Conservation (phyloP, 2,797 vertebrate species). For the Anisognathus igniventris region DNA sequence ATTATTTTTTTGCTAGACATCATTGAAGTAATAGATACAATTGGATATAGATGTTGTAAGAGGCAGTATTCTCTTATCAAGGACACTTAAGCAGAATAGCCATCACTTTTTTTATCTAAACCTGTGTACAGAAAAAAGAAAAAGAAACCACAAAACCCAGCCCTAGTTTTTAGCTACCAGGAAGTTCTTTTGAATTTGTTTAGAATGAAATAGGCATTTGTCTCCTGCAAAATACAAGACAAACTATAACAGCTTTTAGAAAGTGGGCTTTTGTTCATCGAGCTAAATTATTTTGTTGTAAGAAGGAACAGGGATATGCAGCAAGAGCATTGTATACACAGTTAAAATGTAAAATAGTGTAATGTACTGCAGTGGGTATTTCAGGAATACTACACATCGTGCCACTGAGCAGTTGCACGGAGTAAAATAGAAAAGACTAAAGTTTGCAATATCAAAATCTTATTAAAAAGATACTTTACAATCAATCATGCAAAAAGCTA, state of each 20-base stretch:
- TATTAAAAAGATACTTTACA: slow-evolving; percentile 68
- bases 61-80: slow-evolving; percentile 63
- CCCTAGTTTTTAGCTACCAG: neutral
- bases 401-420: neutral
- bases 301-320: slow-evolving; percentile 44
- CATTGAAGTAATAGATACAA: slow-evolving; percentile 37
- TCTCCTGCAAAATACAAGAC: slow-evolving; percentile 69
- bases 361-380: slow-evolving; percentile 57
- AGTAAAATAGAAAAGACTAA: slow-evolving; percentile 47
- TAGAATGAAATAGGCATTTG: slow-evolving; percentile 63
- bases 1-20: slow-evolving; percentile 59
- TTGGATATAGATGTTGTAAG: slow-evolving; percentile 67
- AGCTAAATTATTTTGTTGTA: slow-evolving; percentile 43
- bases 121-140: slow-evolving; percentile 24
- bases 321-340: slow-evolving; percentile 51
- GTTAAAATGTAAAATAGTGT: slow-evolving; percentile 63
- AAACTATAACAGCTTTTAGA: slow-evolving; percentile 33
- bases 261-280: slow-evolving; percentile 18
- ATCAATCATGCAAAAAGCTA: slow-evolving; percentile 71
- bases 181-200: slow-evolving; percentile 53
- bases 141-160: neutral
- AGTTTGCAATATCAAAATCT: slow-evolving; percentile 64
- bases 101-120: slow-evolving; percentile 61
- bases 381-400: slow-evolving; percentile 45
- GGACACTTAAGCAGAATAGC: slow-evolving; percentile 64